Conservation (phyloP, 2,113 vertebrate species). For the Anoplopoma fimbria region DNA sequence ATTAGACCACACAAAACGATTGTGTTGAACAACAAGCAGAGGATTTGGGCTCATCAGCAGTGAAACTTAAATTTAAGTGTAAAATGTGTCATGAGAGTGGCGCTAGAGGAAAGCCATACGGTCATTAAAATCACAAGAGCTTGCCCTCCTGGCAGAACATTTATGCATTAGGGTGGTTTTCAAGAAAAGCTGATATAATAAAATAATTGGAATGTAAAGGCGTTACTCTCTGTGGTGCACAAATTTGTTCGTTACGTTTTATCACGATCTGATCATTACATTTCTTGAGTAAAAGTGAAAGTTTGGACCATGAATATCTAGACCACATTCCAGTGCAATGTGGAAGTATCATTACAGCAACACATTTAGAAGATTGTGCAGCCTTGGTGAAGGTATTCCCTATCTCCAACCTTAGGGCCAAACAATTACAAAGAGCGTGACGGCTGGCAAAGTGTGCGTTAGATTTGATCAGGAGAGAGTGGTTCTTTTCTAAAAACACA, state of each 20-base stretch:
- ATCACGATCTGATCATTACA: background rate
- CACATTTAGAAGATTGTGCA: background rate
- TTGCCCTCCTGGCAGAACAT: background rate
- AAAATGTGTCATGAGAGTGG: background rate
- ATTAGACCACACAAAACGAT: background rate
- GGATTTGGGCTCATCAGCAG: background rate
- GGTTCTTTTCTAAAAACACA: conserved; percentile 22
- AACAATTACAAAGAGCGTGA: conserved; percentile 3
- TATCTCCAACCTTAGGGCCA: background rate
- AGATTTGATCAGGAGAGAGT: conserved; percentile 6
- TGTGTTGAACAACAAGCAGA: background rate
- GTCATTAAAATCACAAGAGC: background rate
- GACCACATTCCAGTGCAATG: conserved; percentile 7
- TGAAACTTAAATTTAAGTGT: background rate
- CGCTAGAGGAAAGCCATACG: background rate
- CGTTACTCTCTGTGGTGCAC: background rate
- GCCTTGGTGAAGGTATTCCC: conserved; percentile 1
- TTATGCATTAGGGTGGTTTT: background rate
- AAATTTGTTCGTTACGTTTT: background rate
- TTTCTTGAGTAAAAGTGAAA: background rate
- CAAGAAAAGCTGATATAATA: background rate
- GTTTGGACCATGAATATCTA: conserved; percentile 14
- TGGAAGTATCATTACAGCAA: background rate
- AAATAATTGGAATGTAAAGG: background rate
- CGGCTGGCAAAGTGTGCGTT: background rate